Evolutionary conservation across 2,888 invertebrate species (phyloP).

Genomic region (Folsomia manolachei): DNA sequence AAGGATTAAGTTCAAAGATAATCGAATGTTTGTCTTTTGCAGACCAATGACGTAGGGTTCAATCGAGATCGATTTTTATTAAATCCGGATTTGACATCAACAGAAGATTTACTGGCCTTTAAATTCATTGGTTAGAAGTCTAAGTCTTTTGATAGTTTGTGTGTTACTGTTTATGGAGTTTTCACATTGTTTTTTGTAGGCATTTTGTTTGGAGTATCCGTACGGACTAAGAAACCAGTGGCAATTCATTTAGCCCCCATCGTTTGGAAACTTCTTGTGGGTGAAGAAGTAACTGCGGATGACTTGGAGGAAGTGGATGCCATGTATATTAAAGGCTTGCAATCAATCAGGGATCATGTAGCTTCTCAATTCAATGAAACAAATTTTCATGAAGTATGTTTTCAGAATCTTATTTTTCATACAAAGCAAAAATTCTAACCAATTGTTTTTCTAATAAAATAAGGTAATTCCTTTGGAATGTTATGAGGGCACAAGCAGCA

Average conservation of each 20-base stretch:
- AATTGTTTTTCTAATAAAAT: background rate
- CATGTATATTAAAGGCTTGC: conserved; percentile 61
- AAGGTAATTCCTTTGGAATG: conserved; percentile 62
- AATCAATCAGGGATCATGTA: conserved; percentile 63
- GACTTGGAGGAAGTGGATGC: conserved; percentile 64
- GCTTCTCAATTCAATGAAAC: conserved; percentile 62
- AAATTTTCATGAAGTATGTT: conserved; percentile 60
- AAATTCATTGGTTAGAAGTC: conserved; percentile 63
- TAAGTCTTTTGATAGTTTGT: no score
- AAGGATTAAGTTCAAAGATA: no score
- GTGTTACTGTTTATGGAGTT: no score
- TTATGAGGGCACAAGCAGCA: conserved; percentile 64
- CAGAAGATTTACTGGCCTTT: conserved; percentile 61
- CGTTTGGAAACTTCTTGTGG: conserved; percentile 64
- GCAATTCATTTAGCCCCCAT: conserved; percentile 64
- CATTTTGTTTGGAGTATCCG: conserved; percentile 64
- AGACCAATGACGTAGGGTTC: conserved; percentile 62
- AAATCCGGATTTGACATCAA: conserved; percentile 61
- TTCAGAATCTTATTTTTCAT: background rate
- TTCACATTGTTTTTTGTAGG: conserved; percentile 53
- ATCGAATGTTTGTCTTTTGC: background rate
- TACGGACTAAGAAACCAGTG: conserved; percentile 66
- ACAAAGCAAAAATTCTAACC: background rate
- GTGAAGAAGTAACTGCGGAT: conserved; percentile 61
- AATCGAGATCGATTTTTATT: conserved; percentile 63